A percentile compares a stretch with the other conserved stretches of the same genome.
phyloP scores from a whole-genome alignment of 2,888 invertebrate species.

The Perdita meconis region DNA sequence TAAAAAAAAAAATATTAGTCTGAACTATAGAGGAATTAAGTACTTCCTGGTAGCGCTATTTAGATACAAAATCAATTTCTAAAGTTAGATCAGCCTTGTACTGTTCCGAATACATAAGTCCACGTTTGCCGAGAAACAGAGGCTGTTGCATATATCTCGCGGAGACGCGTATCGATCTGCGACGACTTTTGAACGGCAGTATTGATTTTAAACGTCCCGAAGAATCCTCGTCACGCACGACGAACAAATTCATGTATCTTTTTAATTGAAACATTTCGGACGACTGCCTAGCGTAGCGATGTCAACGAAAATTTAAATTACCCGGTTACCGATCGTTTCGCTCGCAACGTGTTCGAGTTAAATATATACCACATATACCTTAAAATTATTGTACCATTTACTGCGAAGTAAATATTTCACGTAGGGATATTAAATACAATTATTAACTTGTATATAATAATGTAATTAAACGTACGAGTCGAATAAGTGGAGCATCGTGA shows the following conservation, averaged over 20 bases:
- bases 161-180: constrained; percentile 45
- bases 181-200: constrained; percentile 2
- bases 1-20: constrained; percentile 28
- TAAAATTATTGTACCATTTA: neutral
- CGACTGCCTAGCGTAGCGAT: neutral
- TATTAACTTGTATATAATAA: neutral
- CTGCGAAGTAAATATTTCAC: neutral
- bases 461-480: constrained; percentile 34
- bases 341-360: no score
- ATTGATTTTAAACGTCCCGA: neutral
- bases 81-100: constrained; percentile 60
- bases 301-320: constrained; percentile 22
- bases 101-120: constrained; percentile 54
- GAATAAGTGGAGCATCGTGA: constrained; percentile 15
- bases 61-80: constrained; percentile 53
- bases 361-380: neutral
- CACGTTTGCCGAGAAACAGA: constrained; percentile 31
- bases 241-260: neutral
- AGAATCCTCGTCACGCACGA: neutral
- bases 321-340: neutral
- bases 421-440: neutral
- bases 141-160: constrained; percentile 28
- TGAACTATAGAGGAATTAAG: constrained; percentile 27
- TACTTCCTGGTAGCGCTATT: constrained; percentile 31
- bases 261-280: neutral